Conservation (phyloP, 2,888 invertebrate genomes). For the Drosophila flavopinicola region DNA sequence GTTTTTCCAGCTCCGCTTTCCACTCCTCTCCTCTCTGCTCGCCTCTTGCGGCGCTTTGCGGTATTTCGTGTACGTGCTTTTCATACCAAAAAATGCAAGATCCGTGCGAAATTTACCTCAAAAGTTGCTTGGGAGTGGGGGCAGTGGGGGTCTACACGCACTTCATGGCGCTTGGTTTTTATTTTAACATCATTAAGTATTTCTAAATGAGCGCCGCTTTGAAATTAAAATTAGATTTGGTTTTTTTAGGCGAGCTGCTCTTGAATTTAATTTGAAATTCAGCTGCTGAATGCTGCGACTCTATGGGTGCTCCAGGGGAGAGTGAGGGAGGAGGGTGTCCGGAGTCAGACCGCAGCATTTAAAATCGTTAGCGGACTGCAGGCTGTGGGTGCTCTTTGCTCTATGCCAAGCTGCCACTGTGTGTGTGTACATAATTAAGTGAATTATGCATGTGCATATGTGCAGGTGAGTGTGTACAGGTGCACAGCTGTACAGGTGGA, state of each 20-base stretch:
- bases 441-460: conserved; percentile 70
- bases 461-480: background rate
- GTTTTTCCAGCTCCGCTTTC: conserved; percentile 22
- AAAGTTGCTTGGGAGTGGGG: background rate
- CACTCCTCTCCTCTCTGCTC: conserved; percentile 7
- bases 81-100: conserved; percentile 58
- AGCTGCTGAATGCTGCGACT: conserved; percentile 14
- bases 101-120: conserved; percentile 61
- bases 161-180: conserved; percentile 72
- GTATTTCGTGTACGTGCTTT: conserved; percentile 70
- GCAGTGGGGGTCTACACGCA: conserved; percentile 35
- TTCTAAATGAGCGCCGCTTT: conserved; percentile 76
- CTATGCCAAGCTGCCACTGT: background rate
- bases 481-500: background rate
- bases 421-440: conserved; percentile 59
- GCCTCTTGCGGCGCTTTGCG: conserved; percentile 55
- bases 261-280: conserved; percentile 62
- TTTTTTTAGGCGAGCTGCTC: conserved; percentile 48
- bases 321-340: background rate
- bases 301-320: background rate
- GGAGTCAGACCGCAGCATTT: conserved; percentile 51
- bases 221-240: conserved; percentile 78
- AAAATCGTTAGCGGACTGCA: conserved; percentile 46
- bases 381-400: background rate
- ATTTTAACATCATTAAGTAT: conserved; percentile 78